Evolutionary conservation across 1,140 invertebrate genomes (phyloP), one percentile per base, ranked within the genome.

Genomic region (Apis dorsata): DNA sequence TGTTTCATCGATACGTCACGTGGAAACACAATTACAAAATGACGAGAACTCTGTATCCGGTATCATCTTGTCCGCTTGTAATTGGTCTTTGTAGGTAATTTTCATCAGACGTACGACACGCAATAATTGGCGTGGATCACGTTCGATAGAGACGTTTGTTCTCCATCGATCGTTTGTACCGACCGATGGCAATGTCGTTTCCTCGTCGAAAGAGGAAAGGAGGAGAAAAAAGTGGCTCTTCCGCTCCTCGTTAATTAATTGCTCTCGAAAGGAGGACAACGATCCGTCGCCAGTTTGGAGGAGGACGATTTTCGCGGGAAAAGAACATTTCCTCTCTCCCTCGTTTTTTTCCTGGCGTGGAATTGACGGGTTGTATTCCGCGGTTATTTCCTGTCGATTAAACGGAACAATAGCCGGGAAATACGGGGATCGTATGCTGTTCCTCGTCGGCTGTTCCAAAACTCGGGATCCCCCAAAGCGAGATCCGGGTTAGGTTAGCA

Each of bases 361-460:
- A 68, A 81, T 75, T 53, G 53, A 19, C 57, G 34, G 51, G 28
- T 66, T 66, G 34, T 7, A 44, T 44, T 66, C 53, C 21, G 34
- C 28, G 24, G 28, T 76, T 81, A 59, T 76, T 68, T 81, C 71
- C 53, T 13, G 71, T 66, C 79, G 70, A 66, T 81, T 81, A 81
- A 75, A 81, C 71, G 79, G 51, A 65, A 81, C 79, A 81, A 81
- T 81, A 74, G 60, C 62, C 21, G 5, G 57, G 62, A 57, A 21
- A 57, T 51, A 55, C 60, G 19, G 34, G n/a, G 34, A 49, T 21
- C 34, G 60, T 59, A 28, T 53, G 28, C 66, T 28, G 17, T 34
- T n/a, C 53, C 66, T 65, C 49, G n/a, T 4, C 49, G 19, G 28
- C 66, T 28, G 13, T 34, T n/a, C n/a, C 49, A 5, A 1, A 9